Conservation (phyloP, 2,797 vertebrate genomes). For the Nasua narica region DNA sequence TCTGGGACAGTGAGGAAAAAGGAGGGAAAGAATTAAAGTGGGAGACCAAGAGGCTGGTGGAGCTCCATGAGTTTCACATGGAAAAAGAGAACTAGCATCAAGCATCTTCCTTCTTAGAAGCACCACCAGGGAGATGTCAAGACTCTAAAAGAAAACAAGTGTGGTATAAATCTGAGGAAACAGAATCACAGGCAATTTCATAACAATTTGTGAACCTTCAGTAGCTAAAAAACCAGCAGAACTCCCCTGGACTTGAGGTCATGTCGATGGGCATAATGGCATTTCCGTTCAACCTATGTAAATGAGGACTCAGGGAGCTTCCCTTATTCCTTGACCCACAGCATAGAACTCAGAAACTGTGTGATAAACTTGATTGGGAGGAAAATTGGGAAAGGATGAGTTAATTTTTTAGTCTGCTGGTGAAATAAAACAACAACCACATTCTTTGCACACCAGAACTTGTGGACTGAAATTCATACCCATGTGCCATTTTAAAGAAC, state of each 20-base stretch:
- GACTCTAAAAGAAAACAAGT: background rate
- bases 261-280: background rate
- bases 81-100: background rate
- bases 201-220: background rate
- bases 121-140: background rate
- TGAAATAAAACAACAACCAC: background rate
- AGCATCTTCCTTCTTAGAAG: background rate
- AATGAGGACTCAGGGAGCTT: background rate
- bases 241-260: background rate
- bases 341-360: background rate
- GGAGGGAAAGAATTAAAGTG: background rate
- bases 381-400: background rate
- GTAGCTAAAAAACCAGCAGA: background rate
- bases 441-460: background rate
- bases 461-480: background rate
- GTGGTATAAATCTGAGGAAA: background rate
- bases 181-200: background rate
- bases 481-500: background rate
- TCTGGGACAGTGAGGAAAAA: background rate
- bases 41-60: rapidly evolving
- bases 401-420: background rate
- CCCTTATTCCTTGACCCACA: background rate
- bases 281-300: background rate
- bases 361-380: background rate
- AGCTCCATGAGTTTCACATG: background rate